Conservation (phyloP, 2,113 vertebrate genomes). For the Pangasianodon gigas region DNA sequence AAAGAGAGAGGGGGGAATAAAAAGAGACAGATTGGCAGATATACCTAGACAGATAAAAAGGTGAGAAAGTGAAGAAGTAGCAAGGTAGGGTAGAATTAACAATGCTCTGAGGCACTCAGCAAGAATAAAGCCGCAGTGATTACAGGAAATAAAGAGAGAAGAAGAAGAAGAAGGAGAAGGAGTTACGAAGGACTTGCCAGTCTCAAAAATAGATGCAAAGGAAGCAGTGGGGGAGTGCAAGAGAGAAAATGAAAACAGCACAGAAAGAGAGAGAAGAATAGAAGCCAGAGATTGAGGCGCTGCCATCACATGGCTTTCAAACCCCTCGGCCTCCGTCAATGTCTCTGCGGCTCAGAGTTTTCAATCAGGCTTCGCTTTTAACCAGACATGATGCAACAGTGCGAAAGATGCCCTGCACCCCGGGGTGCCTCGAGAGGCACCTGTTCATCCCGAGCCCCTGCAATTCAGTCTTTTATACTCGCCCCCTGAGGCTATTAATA, state of each 20-base stretch:
- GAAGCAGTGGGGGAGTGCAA: constrained; percentile 51
- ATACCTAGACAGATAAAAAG: background rate
- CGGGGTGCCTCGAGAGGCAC: constrained; percentile 59
- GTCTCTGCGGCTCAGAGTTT: constrained; percentile 61
- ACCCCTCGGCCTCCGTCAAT: constrained; percentile 39
- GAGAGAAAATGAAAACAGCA: constrained; percentile 52
- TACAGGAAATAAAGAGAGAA: constrained; percentile 8
- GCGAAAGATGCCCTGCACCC: constrained; percentile 68
- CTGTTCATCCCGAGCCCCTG: constrained; percentile 55
- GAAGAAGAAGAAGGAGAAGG: constrained; percentile 1
- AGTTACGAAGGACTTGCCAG: constrained; percentile 1
- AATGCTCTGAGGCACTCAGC: background rate
- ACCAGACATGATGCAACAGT: constrained; percentile 73
- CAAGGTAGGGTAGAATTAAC: background rate
- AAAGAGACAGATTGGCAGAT: background rate
- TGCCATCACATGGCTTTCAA: constrained; percentile 55
- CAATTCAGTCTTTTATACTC: constrained; percentile 59
- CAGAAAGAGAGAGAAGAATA: constrained; percentile 48
- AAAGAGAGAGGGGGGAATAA: background rate
- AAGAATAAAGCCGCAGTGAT: background rate
- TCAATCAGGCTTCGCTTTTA: constrained; percentile 66
- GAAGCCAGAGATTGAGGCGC: constrained; percentile 58
- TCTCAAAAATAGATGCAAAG: constrained; percentile 24
- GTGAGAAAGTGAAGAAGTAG: background rate
- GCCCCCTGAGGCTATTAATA: constrained; percentile 53